Evolutionary conservation across 2,797 vertebrate species (phyloP).

Genomic region (Tenualosa thibaudeaui): DNA sequence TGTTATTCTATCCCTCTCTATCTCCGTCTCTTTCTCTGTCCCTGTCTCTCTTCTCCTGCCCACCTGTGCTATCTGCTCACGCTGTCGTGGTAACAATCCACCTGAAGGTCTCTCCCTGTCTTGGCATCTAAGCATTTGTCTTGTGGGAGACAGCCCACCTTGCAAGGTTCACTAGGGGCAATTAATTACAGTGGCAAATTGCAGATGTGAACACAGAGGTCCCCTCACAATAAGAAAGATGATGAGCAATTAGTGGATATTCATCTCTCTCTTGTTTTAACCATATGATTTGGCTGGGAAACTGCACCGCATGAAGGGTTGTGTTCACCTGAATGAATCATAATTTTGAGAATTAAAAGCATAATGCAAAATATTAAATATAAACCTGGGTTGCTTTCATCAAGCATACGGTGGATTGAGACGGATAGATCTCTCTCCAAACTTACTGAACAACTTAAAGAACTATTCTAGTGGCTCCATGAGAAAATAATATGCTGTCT

Average conservation of each 20-base stretch:
- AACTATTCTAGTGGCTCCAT: background rate
- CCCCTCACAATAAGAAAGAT: slow-evolving; percentile 27
- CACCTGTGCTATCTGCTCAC: background rate
- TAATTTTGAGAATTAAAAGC: background rate
- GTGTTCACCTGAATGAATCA: background rate
- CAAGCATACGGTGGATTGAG: background rate
- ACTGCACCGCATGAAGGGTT: background rate
- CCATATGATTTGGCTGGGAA: background rate
- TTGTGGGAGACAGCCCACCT: background rate
- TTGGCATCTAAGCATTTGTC: slow-evolving; percentile 5
- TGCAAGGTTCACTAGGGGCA: slow-evolving; percentile 2
- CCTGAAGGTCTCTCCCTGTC: slow-evolving; percentile 1
- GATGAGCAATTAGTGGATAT: slow-evolving; percentile 59
- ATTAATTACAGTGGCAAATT: slow-evolving; percentile 21
- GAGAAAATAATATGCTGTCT: background rate
- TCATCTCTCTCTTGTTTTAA: slow-evolving; percentile 49
- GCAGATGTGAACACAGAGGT: slow-evolving; percentile 14
- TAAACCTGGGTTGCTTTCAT: slow-evolving; percentile 4
- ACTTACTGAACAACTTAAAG: background rate
- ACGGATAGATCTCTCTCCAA: background rate
- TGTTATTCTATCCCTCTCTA: background rate
- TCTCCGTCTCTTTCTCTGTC: background rate
- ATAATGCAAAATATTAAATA: slow-evolving; percentile 13
- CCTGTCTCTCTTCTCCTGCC: background rate
- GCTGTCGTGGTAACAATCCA: background rate